phyloP scores from a whole-genome alignment of 2,113 vertebrate genomes.

The Syngnathus scovelli region DNA sequence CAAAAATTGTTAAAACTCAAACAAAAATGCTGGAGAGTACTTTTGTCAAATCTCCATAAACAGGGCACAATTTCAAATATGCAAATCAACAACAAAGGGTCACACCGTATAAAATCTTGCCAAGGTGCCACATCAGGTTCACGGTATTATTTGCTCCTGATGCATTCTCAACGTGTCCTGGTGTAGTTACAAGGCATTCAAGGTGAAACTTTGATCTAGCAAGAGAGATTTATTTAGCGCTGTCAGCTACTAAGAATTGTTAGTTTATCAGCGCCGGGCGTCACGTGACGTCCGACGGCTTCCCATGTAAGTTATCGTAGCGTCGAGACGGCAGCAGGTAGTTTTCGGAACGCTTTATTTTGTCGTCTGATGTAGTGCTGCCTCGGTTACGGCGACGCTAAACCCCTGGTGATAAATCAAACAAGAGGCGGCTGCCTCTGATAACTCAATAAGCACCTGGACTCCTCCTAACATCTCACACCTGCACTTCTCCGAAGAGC shows the following conservation, averaged over 20 bases:
- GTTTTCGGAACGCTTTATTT: conserved; percentile 53
- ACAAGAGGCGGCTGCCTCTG: conserved; percentile 65
- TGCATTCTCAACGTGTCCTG: conserved; percentile 46
- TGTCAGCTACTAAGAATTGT: conserved; percentile 46
- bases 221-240: conserved; percentile 42
- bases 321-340: conserved; percentile 33
- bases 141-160: conserved; percentile 67
- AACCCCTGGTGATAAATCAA: conserved; percentile 72
- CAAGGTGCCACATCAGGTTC: no score
- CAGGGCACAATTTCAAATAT: no score
- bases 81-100: no score
- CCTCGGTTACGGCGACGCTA: conserved; percentile 58
- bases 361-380: conserved; percentile 55
- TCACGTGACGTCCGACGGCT: conserved; percentile 20
- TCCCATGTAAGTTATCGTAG: conserved; percentile 39
- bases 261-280: conserved; percentile 49
- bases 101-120: no score
- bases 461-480: conserved; percentile 72
- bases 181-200: conserved; percentile 39
- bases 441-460: conserved; percentile 79
- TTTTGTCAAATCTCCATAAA: no score
- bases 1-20: no score
- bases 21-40: no score
- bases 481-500: conserved; percentile 63
- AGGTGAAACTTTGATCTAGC: conserved; percentile 43